phyloP scores from a whole-genome alignment of 2,888 invertebrate species.

The Caenorhabditis sp. region DNA sequence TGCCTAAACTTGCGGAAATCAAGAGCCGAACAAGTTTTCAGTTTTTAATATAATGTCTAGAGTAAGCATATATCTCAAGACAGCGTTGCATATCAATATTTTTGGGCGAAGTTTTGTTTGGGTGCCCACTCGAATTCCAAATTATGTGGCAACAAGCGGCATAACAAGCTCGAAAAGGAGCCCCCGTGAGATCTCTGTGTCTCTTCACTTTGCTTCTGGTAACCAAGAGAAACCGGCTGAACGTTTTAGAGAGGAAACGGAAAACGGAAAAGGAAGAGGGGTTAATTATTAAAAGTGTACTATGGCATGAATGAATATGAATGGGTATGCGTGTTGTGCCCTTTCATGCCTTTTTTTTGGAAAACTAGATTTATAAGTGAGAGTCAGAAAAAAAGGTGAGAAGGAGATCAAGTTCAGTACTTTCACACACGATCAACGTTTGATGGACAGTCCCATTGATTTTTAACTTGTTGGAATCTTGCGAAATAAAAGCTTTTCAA shows the following conservation, averaged over 20 bases:
- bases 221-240: constrained; percentile 28
- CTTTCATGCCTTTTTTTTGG: constrained; percentile 21
- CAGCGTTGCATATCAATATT: background rate
- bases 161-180: constrained; percentile 23
- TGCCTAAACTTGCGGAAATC: too few relatives aligned
- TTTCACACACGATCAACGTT: background rate
- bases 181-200: constrained; percentile 24
- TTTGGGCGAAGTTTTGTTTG: background rate
- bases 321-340: constrained; percentile 8
- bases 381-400: constrained; percentile 13
- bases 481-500: background rate
- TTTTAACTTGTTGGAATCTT: background rate
- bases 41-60: background rate
- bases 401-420: background rate
- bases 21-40: too few relatives aligned
- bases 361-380: constrained; percentile 28
- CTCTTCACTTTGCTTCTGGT: constrained; percentile 16
- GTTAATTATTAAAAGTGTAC: constrained; percentile 30
- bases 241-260: constrained; percentile 22
- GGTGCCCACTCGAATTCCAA: constrained; percentile 4
- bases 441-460: background rate
- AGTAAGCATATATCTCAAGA: too few relatives aligned
- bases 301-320: constrained; percentile 11
- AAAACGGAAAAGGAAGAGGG: constrained; percentile 2
- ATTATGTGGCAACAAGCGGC: constrained; percentile 14